Base-by-base conservation (phyloP, 2,113 vertebrate species). In the Phoxinus phoxinus region DNA sequence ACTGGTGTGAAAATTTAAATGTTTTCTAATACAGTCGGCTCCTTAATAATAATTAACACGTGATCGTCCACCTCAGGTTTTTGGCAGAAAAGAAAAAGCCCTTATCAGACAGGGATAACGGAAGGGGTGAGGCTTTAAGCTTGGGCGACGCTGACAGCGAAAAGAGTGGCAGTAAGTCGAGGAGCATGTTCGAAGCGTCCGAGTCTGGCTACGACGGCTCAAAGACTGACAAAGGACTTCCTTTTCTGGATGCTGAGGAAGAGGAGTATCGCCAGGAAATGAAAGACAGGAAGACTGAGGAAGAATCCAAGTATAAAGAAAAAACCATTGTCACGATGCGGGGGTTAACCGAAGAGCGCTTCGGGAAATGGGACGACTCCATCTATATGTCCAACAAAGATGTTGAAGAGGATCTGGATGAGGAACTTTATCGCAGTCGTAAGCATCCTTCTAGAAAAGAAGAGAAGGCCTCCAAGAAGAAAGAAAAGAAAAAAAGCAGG, bases 301-400 rank as follows among this genome's bases (percentile, higher is more conserved):
- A 97, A 23, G 97, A 97, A 2, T 93, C 94, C 2, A 94, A 95
- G 44, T 92, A 94, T 87, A 96, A 96, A 83, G 93, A 92, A 81
- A 95, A 97, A 91, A 90, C 94, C 0, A 78, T 94, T 2, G 80
- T 96, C 0, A 94, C 95, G 0, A 89, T 94, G 75, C 95, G 97
- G 81, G 97, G 97, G 11, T 94, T 98, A 78, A 94, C 95, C 21
- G 90, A 90, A 19, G 88, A 92, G 46, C 94, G 95, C 51, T 93
- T 96, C 5, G 96, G 96, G 67, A 99, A 98, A 51, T 98, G 98
- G 97, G 97, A 97, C 13, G 97, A 98, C 0, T 90, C 96, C 5
- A 92, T 92, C 30, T 97, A 96, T 79, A 53, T 96, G 86, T 93
- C 96, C 11, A 90, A 92, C 0, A 98, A 98, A 83, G 85, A 93